Evolutionary conservation across 2,888 invertebrate genomes (phyloP).

Genomic region (Buathra laborator): DNA sequence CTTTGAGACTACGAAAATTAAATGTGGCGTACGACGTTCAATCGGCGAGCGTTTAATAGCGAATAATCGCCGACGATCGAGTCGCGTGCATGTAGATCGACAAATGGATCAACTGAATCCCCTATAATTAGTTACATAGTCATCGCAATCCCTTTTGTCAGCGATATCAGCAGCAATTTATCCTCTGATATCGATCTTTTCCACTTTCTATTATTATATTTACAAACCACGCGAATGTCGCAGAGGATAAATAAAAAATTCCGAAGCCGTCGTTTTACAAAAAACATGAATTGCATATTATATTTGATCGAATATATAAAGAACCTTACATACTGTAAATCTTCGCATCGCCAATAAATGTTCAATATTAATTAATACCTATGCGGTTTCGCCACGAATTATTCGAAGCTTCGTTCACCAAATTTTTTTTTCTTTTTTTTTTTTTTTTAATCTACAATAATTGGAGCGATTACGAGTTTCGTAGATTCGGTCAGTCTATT

Average conservation of each 20-base stretch:
- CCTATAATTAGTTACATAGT: conserved; percentile 21
- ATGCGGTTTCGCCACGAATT: conserved; percentile 70
- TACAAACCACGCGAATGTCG: too few species aligned
- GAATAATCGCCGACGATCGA: not conserved
- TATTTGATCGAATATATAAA: conserved; percentile 81
- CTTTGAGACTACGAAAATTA: not conserved
- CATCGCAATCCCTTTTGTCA: too few species aligned
- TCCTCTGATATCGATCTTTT: too few species aligned
- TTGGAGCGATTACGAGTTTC: conserved; percentile 61
- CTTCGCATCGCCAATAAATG: conserved; percentile 72
- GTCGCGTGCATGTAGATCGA: not conserved
- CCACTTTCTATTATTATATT: too few species aligned
- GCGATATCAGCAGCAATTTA: too few species aligned
- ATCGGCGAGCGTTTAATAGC: not conserved
- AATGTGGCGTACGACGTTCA: too few species aligned
- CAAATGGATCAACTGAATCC: not conserved
- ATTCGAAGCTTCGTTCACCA: conserved; percentile 48
- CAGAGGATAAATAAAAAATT: too few species aligned
- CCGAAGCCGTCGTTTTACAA: conserved; percentile 72
- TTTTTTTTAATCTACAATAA: conserved; percentile 56
- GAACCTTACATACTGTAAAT: conserved; percentile 74
- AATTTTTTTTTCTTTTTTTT: conserved; percentile 51
- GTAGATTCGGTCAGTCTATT: conserved; percentile 68
- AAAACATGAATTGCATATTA: conserved; percentile 82
- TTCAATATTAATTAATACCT: conserved; percentile 79